phyloP scores from a whole-genome alignment of 64 coral and sea anemone species.

The Montipora capricornis region DNA sequence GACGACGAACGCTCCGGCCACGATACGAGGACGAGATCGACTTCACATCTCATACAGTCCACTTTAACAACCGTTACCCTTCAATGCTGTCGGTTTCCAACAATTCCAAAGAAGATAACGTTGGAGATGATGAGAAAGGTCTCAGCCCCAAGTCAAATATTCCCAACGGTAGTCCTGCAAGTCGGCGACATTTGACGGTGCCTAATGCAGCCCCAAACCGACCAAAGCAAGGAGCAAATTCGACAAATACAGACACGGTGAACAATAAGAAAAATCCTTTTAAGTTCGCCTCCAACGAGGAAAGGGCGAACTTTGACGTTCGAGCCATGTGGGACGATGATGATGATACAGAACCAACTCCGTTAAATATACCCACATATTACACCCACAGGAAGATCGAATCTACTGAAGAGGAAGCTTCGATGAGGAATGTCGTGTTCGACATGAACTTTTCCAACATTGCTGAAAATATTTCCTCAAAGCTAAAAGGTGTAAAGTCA shows the following conservation, averaged over 20 bases:
- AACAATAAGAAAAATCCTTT: constrained; percentile 39
- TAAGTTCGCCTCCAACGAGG: constrained; percentile 18
- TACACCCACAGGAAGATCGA: constrained; percentile 53
- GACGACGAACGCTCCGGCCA: neutral
- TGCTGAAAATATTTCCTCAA: constrained; percentile 58
- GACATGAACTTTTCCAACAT: constrained; percentile 57
- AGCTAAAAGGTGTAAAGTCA: constrained; percentile 44
- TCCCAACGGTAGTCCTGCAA: constrained; percentile 30
- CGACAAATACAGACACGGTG: neutral
- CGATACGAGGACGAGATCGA: constrained; percentile 57
- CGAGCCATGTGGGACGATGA: constrained; percentile 50
- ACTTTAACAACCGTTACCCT: constrained; percentile 63
- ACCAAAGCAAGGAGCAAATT: neutral
- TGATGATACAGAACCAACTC: constrained; percentile 9
- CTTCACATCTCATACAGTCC: constrained; percentile 65
- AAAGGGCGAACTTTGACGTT: constrained; percentile 12
- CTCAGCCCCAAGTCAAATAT: neutral
- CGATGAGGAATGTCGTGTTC: neutral
- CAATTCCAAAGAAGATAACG: constrained; percentile 51
- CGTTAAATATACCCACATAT: constrained; percentile 57
- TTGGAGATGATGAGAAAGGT: constrained; percentile 15
- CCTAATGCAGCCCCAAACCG: neutral
- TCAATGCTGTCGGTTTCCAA: constrained; percentile 61
- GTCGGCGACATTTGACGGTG: constrained; percentile 10
- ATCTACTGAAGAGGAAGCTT: neutral